phyloP scores from a whole-genome alignment of 2,888 invertebrate genomes.

The Craniophora ligustri region DNA sequence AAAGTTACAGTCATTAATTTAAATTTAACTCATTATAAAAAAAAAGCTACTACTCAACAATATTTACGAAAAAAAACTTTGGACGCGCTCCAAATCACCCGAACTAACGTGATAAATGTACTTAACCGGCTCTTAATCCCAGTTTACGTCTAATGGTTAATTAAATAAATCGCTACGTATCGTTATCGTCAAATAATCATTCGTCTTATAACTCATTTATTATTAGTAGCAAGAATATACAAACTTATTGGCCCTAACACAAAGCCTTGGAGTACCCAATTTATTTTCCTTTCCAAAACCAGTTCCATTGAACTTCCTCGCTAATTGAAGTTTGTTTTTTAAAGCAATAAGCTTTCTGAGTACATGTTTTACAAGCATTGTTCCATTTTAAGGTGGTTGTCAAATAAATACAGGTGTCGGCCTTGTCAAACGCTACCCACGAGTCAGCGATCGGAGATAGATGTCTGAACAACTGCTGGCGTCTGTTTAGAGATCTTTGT shows the following conservation, averaged over 20 bases:
- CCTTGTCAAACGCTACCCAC: constrained; percentile 69
- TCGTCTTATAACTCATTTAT: constrained; percentile 33
- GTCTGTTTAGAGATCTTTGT: constrained; percentile 62
- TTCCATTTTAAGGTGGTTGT: constrained; percentile 51
- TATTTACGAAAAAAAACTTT: constrained; percentile 65
- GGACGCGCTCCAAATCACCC: constrained; percentile 76
- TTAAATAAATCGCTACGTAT: constrained; percentile 67
- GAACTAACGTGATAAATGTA: constrained; percentile 71
- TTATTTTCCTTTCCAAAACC: constrained; percentile 44
- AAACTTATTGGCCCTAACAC: constrained; percentile 41
- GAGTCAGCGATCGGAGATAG: constrained; percentile 63
- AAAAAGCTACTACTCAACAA: constrained; percentile 44
- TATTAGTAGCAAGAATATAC: constrained; percentile 21
- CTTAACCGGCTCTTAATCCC: constrained; percentile 66
- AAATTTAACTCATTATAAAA: constrained; percentile 44
- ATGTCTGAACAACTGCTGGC: constrained; percentile 67
- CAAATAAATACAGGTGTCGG: constrained; percentile 66
- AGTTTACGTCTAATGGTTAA: constrained; percentile 65
- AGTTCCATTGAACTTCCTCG: constrained; percentile 50
- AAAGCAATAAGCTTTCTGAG: constrained; percentile 51
- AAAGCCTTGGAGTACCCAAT: constrained; percentile 55
- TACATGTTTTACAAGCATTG: constrained; percentile 43
- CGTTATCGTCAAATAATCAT: constrained; percentile 52
- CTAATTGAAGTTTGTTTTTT: constrained; percentile 44
- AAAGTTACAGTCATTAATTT: constrained; percentile 5